A percentile compares a stretch with the other conserved stretches of the same genome.
Conservation (phyloP, 1,140 invertebrate species). For the Oryctes rhinoceros region DNA sequence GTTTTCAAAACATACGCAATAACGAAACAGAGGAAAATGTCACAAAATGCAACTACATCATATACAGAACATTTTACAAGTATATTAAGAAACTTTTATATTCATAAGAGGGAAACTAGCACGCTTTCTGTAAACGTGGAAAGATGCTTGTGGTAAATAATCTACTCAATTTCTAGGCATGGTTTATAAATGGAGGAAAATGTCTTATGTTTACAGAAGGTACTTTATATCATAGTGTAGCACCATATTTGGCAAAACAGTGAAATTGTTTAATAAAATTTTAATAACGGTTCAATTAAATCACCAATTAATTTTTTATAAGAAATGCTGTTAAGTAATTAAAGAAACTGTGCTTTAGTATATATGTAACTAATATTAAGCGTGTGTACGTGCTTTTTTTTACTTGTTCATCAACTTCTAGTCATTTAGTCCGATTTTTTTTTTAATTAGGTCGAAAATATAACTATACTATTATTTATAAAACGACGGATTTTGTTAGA, state of each 20-base stretch:
- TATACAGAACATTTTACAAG: background rate
- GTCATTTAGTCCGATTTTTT: too few species aligned
- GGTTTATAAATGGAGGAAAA: too few species aligned
- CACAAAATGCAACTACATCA: background rate
- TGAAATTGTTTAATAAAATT: background rate
- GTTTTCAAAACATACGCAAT: background rate
- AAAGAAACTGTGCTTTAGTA: background rate
- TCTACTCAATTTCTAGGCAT: too few species aligned
- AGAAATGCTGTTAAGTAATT: background rate
- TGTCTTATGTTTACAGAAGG: too few species aligned
- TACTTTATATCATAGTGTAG: background rate
- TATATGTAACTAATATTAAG: background rate
- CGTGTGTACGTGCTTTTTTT: too few species aligned
- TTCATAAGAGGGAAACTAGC: background rate
- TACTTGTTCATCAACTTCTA: too few species aligned
- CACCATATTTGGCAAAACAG: slow-evolving; percentile 2
- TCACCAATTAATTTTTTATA: too few species aligned
- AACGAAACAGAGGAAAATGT: too few species aligned
- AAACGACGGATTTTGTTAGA: background rate
- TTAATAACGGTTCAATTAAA: background rate
- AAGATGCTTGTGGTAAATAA: too few species aligned
- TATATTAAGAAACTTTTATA: background rate
- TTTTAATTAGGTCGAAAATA: background rate
- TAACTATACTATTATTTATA: background rate
- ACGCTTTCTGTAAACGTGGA: background rate